Evolutionary conservation across 2,888 invertebrate species (phyloP).

Genomic region (Oxytorus armatus): DNA sequence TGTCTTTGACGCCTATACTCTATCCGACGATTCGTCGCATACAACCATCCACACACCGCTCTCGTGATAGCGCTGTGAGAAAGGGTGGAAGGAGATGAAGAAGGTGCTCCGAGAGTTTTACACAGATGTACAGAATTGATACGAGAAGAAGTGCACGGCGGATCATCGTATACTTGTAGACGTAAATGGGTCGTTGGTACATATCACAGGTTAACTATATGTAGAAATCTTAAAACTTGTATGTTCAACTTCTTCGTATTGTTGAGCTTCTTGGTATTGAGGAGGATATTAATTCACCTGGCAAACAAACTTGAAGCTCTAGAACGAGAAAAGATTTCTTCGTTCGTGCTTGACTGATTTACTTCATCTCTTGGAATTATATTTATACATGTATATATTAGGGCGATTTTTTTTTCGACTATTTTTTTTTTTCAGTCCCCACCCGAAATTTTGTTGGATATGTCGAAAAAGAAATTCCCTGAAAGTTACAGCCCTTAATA

Average conservation of each 20-base stretch:
- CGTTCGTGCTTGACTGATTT: conserved; percentile 1
- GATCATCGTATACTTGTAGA: neutral
- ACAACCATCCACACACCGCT: neutral
- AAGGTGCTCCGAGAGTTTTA: conserved; percentile 27
- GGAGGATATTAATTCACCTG: conserved; percentile 53
- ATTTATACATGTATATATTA: neutral
- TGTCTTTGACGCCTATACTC: conserved; percentile 64
- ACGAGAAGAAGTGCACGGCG: conserved; percentile 24
- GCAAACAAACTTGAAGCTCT: neutral
- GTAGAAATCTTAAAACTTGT: too few relatives aligned
- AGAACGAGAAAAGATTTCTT: conserved; percentile 13
- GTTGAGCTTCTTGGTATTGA: conserved; percentile 24
- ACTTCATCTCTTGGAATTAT: neutral
- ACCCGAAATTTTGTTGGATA: too few relatives aligned
- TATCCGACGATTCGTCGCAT: neutral
- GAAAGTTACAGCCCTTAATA: too few relatives aligned
- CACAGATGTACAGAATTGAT: conserved; percentile 49
- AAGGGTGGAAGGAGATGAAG: neutral
- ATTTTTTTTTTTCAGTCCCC: too few relatives aligned
- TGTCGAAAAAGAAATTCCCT: too few relatives aligned
- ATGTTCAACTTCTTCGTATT: too few relatives aligned
- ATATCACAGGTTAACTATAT: neutral
- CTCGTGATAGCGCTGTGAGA: neutral
- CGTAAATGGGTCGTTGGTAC: conserved; percentile 4
- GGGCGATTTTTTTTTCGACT: neutral